Evolutionary conservation across 2,888 invertebrate species (phyloP).

Genomic region (Drosophila pseudotakahashii): DNA sequence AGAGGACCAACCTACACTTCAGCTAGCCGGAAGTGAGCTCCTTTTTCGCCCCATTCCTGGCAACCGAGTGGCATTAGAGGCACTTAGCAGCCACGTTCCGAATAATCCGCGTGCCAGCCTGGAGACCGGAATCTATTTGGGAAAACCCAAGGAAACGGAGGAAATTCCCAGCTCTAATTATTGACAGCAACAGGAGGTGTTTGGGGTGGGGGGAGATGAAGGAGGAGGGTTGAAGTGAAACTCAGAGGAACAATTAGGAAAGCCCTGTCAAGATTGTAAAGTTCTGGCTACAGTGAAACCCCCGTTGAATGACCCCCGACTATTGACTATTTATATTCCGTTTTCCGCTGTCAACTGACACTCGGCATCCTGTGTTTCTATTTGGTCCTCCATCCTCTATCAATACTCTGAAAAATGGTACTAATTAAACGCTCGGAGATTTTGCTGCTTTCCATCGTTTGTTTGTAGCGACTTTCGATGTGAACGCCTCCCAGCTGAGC

Average conservation of each 20-base stretch:
- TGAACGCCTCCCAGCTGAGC: conserved; percentile 37
- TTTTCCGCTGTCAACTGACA: not conserved
- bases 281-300: conserved; percentile 32
- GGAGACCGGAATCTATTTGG: conserved; percentile 32
- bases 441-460: conserved; percentile 2
- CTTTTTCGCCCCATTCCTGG: not conserved
- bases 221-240: not conserved
- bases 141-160: conserved; percentile 36
- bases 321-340: not conserved
- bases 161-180: conserved; percentile 75
- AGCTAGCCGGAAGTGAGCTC: conserved; percentile 53
- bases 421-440: conserved; percentile 57
- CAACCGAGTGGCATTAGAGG: conserved; percentile 50
- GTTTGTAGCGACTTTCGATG: conserved; percentile 16
- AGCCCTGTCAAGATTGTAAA: conserved; percentile 24
- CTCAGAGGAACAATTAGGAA: conserved; percentile 62
- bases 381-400: conserved; percentile 36
- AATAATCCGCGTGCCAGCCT: conserved; percentile 53
- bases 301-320: not conserved
- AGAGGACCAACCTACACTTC: conserved; percentile 28
- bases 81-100: conserved; percentile 58
- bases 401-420: conserved; percentile 47
- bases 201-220: not conserved
- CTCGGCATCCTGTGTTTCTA: conserved; percentile 10
- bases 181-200: conserved; percentile 63